These are phyloP conservation scores for Amorpha juglandis DNA, from an alignment of 2,888 invertebrate species.

Conservation along the genomic window DNA sequence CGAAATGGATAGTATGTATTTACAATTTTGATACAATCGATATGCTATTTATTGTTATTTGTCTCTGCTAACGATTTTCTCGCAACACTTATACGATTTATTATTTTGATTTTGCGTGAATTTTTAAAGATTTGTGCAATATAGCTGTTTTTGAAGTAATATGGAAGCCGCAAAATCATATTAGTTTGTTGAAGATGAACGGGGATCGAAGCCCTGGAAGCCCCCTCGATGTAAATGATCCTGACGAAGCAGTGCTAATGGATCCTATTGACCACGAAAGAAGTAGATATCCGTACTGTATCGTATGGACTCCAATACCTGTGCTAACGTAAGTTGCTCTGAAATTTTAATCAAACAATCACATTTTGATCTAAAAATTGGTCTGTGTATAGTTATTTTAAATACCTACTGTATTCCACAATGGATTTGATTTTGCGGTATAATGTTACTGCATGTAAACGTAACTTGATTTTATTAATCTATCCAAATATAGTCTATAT, in stretches of 20 bases:
- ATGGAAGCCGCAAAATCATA: neutral
- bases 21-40: neutral
- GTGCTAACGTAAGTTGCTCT: slow-evolving; percentile 89
- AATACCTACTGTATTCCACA: too few relatives aligned
- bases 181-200: slow-evolving; percentile 51
- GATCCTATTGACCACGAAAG: slow-evolving; percentile 83
- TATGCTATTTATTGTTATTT: too few relatives aligned
- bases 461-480: too few relatives aligned
- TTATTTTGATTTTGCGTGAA: too few relatives aligned
- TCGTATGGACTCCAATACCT: slow-evolving; percentile 99
- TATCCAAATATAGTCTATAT: too few relatives aligned
- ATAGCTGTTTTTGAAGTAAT: neutral
- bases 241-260: slow-evolving; percentile 70
- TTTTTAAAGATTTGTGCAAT: too few relatives aligned
- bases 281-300: slow-evolving; percentile 93
- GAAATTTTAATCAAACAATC: too few relatives aligned
- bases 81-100: too few relatives aligned
- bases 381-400: too few relatives aligned
- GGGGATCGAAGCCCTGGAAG: slow-evolving; percentile 65
- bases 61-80: too few relatives aligned
- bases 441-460: too few relatives aligned
- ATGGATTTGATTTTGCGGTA: neutral
- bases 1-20: neutral
- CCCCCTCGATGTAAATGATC: slow-evolving; percentile 57
- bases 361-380: too few relatives aligned